Evolutionary conservation across 2,113 vertebrate genomes (phyloP), one percentile per base, ranked within the genome.

Genomic region (Strix uralensis): DNA sequence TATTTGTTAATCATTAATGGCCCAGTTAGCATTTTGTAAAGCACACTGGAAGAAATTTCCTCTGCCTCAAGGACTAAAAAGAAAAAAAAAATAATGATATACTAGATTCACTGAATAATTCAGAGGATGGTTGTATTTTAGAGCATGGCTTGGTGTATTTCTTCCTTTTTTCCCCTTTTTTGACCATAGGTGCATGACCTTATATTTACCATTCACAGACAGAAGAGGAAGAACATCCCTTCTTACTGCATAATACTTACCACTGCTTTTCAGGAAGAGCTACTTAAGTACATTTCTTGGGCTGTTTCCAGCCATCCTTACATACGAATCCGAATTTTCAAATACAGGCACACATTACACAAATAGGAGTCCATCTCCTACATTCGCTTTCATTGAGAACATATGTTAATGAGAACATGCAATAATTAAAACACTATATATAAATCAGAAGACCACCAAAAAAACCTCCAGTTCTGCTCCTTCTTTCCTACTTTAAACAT

Each of bases 1-100:
- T 96, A 88, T 94, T 92, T 90, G 17, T 81, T 94, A 80, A 83
- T 92, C 74, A 34, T 73, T 96, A 81, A 91, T 83, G 86, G 70
- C 66, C 58, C 62, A 65, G 58, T 77, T 85, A 86, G 27, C 65
- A 81, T 72, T 88, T 86, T 90, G 65, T 57, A 72, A 92, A 85
- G 63, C 61, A 61, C 42, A n/a, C 29, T 65, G 25, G 30, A 93
- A 96, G 49, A 72, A 73, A 71, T 67, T 86, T 77, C 58, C 46
- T 88, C 57, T 77, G 36, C 79, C 57, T 92, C 27, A 69, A 74
- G 57, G 27, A 86, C 46, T 80, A 59, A 44, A 90, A 51, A 86
- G 34, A 59, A 5, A 70, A 90, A 58, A 46, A 51, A 79, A 75
- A 26, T n/a, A n/a, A 26, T 26, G 3, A 16, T 58, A 11, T 54